phyloP scores from a whole-genome alignment of 2,888 invertebrate genomes.

The Craniophora ligustri region DNA sequence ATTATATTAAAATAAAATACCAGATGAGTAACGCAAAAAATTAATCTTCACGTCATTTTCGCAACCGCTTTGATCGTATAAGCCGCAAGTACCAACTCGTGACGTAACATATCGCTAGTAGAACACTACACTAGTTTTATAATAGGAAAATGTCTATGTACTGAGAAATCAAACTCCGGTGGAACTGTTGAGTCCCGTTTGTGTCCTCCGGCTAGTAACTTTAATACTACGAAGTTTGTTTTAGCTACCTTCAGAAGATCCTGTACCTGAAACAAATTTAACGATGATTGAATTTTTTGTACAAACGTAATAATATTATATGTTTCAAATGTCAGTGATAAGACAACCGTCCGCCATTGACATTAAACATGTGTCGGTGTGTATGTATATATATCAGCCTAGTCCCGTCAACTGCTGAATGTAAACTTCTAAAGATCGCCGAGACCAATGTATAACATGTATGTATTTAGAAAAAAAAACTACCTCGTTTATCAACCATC shows the following conservation, averaged over 20 bases:
- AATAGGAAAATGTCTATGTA: conserved; percentile 96
- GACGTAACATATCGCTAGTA: conserved; percentile 6
- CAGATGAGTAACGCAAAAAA: conserved; percentile 6
- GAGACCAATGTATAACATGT: too few relatives aligned
- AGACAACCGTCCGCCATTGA: too few relatives aligned
- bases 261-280: conserved; percentile 88
- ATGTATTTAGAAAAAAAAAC: too few relatives aligned
- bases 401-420: too few relatives aligned
- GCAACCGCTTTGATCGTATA: conserved; percentile 34
- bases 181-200: conserved; percentile 95
- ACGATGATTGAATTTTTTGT: not conserved
- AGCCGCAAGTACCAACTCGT: conserved; percentile 10
- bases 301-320: not conserved
- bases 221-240: conserved; percentile 98
- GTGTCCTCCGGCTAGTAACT: conserved; percentile 97
- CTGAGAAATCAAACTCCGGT: conserved; percentile 97
- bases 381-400: too few relatives aligned
- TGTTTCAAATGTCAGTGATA: too few relatives aligned
- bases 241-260: conserved; percentile 97
- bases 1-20: conserved; percentile 1
- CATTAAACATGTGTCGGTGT: too few relatives aligned
- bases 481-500: too few relatives aligned
- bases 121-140: conserved; percentile 90
- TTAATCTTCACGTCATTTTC: conserved; percentile 1
- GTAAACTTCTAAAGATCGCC: too few relatives aligned